These are phyloP conservation scores for Saccostrea echinata DNA, from an alignment of 1,140 invertebrate species.

Conservation along the genomic window DNA sequence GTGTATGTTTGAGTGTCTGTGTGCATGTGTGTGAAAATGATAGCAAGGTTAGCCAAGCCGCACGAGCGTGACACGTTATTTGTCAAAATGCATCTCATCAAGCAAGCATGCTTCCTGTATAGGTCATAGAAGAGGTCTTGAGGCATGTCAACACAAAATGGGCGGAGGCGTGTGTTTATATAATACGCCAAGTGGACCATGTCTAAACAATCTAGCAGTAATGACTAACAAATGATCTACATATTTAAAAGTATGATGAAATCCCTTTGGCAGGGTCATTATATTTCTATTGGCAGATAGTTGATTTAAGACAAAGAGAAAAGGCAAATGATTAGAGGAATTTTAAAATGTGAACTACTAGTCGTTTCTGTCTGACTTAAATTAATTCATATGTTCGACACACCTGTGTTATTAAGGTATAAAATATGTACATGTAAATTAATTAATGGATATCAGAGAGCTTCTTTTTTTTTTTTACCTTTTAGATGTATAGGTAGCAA, in stretches of 20 bases:
- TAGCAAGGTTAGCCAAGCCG: neutral
- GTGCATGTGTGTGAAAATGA: neutral
- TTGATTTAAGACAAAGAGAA: neutral
- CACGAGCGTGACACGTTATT: neutral
- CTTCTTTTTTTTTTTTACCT: neutral
- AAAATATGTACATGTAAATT: conserved; percentile 9
- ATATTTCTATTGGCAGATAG: conserved; percentile 7
- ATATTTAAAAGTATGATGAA: conserved; percentile 34
- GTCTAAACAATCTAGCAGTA: neutral
- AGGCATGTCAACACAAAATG: conserved; percentile 14
- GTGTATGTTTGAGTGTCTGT: neutral
- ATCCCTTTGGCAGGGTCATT: neutral
- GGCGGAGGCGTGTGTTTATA: conserved; percentile 25
- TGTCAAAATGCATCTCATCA: neutral
- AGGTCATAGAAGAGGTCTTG: neutral
- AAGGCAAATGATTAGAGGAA: neutral
- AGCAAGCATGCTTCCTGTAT: conserved; percentile 5
- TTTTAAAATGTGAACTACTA: conserved; percentile 4
- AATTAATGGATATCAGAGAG: neutral
- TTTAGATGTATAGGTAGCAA: no score
- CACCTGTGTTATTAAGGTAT: neutral
- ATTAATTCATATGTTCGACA: neutral
- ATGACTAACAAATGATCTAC: conserved; percentile 17
- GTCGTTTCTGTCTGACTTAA: neutral
- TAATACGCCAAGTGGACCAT: neutral